phyloP scores from a whole-genome alignment of 2,797 vertebrate species.

The Prunella strophiata region DNA sequence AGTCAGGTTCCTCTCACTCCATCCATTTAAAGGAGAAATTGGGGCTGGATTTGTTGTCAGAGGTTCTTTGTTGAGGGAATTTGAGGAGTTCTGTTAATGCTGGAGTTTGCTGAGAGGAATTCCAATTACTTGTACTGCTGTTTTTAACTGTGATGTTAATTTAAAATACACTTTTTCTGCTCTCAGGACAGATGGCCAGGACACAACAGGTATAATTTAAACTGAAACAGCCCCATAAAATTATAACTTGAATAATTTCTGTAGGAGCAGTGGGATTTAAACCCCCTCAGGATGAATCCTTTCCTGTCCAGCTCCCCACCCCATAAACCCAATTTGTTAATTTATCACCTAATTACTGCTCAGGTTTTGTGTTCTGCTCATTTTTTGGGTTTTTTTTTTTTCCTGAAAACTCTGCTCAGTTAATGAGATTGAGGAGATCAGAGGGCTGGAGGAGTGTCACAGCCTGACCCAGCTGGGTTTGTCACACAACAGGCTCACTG shows the following conservation, averaged over 20 bases:
- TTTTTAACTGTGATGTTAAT: neutral
- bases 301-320: neutral
- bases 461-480: conserved; percentile 85
- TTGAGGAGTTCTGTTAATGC: neutral
- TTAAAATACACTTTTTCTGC: neutral
- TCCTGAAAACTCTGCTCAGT: conserved; percentile 76
- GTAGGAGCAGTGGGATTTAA: neutral
- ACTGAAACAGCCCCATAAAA: neutral
- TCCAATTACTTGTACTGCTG: neutral
- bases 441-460: conserved; percentile 83
- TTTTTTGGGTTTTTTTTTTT: conserved; percentile 33
- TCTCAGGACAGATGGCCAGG: neutral
- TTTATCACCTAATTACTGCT: neutral
- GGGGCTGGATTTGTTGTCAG: neutral
- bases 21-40: too few species aligned
- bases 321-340: neutral
- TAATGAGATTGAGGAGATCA: conserved; percentile 86
- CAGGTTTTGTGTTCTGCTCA: neutral
- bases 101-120: neutral
- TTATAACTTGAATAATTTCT: neutral
- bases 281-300: neutral
- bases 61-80: neutral
- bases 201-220: neutral
- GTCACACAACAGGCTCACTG: conserved; percentile 85
- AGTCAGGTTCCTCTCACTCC: too few species aligned